Percentiles rank a stretch among this genome's conserved stretches.
Evolutionary conservation across 2,888 invertebrate species (phyloP).

Genomic region (Melinaea marsaeus): DNA sequence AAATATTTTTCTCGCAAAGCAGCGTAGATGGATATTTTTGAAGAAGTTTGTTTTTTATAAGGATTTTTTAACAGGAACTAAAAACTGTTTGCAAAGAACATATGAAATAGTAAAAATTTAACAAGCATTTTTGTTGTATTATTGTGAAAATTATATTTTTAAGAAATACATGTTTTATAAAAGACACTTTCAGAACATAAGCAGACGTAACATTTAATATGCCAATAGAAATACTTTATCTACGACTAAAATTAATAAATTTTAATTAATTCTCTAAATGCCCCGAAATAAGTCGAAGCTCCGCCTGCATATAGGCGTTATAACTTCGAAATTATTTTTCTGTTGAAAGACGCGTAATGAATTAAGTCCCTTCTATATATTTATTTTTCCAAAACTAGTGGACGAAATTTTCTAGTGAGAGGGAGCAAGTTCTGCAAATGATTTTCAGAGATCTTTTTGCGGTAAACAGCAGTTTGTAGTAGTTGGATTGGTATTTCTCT

Average conservation of each 20-base stretch:
- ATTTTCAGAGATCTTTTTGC: slow-evolving; percentile 48
- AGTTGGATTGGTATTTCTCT: slow-evolving; percentile 32
- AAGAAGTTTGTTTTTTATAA: too few species aligned
- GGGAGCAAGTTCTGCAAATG: slow-evolving; percentile 59
- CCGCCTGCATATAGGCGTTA: slow-evolving; percentile 39
- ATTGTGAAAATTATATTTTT: too few species aligned
- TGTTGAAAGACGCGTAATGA: slow-evolving; percentile 69
- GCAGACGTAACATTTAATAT: too few species aligned
- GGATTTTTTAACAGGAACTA: too few species aligned
- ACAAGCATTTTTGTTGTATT: too few species aligned
- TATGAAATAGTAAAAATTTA: too few species aligned
- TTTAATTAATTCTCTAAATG: slow-evolving; percentile 28
- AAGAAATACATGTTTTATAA: too few species aligned
- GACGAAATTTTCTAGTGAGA: slow-evolving; percentile 50
- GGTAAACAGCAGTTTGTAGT: slow-evolving; percentile 43
- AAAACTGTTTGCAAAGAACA: too few species aligned
- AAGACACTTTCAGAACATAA: too few species aligned
- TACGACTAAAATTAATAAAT: slow-evolving; percentile 24
- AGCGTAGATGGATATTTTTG: too few species aligned
- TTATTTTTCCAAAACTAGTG: slow-evolving; percentile 52
- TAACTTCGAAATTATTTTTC: slow-evolving; percentile 71
- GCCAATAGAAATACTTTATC: too few species aligned
- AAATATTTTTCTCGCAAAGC: too few species aligned
- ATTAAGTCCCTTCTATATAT: slow-evolving; percentile 63
- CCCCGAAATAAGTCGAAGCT: slow-evolving; percentile 43